A percentile compares a stretch with the other conserved stretches of the same genome.
Conservation (phyloP, 2,888 invertebrate species). For the Melitaea athalia region DNA sequence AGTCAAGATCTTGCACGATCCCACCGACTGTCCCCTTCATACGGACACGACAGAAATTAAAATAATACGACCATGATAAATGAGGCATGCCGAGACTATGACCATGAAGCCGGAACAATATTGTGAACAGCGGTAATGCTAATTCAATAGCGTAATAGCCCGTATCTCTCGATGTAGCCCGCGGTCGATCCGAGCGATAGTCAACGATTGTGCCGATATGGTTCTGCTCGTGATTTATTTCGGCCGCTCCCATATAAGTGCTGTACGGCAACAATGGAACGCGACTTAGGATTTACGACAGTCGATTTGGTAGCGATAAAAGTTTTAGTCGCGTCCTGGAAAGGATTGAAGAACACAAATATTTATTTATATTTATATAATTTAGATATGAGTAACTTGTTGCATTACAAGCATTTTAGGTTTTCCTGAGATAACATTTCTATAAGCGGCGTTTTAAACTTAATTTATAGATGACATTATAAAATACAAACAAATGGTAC, state of each 20-base stretch:
- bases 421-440: neutral
- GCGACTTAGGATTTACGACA: constrained; percentile 74
- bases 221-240: constrained; percentile 80
- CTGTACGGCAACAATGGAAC: constrained; percentile 75
- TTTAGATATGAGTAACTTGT: neutral
- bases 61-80: constrained; percentile 68
- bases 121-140: constrained; percentile 76
- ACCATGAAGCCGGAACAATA: constrained; percentile 55
- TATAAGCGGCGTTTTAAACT: neutral
- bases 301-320: constrained; percentile 79
- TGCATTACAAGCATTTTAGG: neutral
- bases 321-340: constrained; percentile 60
- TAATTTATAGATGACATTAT: neutral
- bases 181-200: constrained; percentile 70
- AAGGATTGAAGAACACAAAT: constrained; percentile 35
- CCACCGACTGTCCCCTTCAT: constrained; percentile 47
- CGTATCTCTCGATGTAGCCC: constrained; percentile 65
- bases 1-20: constrained; percentile 70
- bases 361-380: constrained; percentile 22
- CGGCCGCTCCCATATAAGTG: constrained; percentile 78
- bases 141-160: constrained; percentile 79
- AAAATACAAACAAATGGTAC: constrained; percentile 13
- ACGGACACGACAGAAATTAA: constrained; percentile 65
- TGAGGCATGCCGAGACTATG: constrained; percentile 51
- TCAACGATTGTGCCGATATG: constrained; percentile 77